Evolutionary conservation across 2,797 vertebrate species (phyloP).

Genomic region (Zalophus californianus): DNA sequence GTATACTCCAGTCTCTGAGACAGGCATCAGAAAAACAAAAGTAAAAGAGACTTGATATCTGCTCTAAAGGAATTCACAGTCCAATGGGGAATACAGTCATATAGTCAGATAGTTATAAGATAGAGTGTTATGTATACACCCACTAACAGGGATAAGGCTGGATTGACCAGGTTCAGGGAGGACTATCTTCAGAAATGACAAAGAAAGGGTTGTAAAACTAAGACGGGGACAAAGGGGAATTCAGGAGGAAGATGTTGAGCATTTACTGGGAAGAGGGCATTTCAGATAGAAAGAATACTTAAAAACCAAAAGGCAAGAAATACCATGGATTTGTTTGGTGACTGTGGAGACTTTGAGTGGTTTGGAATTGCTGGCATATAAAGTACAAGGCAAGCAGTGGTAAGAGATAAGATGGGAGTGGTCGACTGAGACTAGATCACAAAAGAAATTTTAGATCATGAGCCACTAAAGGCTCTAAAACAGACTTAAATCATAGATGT

Average conservation of each 20-base stretch:
- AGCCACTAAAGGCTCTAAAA: neutral
- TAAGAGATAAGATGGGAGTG: neutral
- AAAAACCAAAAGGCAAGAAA: neutral
- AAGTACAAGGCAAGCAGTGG: neutral
- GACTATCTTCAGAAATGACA: neutral
- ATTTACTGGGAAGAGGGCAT: neutral
- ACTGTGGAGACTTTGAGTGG: neutral
- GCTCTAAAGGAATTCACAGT: neutral
- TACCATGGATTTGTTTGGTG: neutral
- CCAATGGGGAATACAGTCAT: neutral
- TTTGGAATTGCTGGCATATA: neutral
- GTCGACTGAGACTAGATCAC: neutral
- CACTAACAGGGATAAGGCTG: neutral
- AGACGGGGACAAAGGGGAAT: neutral
- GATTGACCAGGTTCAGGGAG: neutral
- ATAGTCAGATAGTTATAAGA: neutral
- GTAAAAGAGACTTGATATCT: neutral
- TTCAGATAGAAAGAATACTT: neutral
- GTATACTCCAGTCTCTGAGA: neutral
- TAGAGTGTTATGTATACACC: neutral
- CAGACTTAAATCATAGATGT: neutral
- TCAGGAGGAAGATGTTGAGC: neutral
- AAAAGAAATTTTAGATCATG: neutral
- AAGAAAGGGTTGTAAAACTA: neutral
- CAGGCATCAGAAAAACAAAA: conserved; percentile 2